Evolutionary conservation across 2,113 vertebrate genomes (phyloP).

Genomic region (Sigmodon hispidus): DNA sequence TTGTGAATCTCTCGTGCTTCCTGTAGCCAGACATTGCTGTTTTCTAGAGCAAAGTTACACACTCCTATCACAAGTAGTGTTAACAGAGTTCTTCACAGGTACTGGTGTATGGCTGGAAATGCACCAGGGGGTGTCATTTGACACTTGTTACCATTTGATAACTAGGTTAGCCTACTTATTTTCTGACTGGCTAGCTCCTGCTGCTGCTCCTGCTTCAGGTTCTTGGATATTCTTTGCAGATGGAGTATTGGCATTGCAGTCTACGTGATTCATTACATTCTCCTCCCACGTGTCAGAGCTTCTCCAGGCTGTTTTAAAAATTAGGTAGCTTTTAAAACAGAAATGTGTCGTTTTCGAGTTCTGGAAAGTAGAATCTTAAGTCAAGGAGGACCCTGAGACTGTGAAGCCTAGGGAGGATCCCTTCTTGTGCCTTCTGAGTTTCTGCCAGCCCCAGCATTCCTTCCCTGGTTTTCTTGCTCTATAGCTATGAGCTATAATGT

Average conservation of each 20-base stretch:
- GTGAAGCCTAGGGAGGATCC: neutral
- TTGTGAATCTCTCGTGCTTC: neutral
- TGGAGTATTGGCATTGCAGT: too few relatives aligned
- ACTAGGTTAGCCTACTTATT: neutral
- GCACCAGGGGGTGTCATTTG: neutral
- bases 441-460: neutral
- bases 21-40: constrained; percentile 39
- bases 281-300: neutral
- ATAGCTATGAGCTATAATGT: neutral
- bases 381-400: neutral
- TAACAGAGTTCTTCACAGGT: neutral
- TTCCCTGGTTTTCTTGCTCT: neutral
- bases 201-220: neutral
- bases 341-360: neutral
- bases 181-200: neutral
- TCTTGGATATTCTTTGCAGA: neutral
- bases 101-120: neutral
- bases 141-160: neutral
- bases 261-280: neutral
- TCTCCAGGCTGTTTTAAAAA: neutral
- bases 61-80: neutral
- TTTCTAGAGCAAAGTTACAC: neutral
- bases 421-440: neutral
- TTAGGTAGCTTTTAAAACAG: neutral
- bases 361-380: neutral